These are phyloP conservation scores for Dromius quadrimaculatus DNA, from an alignment of 2,888 invertebrate species.

Conservation along the genomic window DNA sequence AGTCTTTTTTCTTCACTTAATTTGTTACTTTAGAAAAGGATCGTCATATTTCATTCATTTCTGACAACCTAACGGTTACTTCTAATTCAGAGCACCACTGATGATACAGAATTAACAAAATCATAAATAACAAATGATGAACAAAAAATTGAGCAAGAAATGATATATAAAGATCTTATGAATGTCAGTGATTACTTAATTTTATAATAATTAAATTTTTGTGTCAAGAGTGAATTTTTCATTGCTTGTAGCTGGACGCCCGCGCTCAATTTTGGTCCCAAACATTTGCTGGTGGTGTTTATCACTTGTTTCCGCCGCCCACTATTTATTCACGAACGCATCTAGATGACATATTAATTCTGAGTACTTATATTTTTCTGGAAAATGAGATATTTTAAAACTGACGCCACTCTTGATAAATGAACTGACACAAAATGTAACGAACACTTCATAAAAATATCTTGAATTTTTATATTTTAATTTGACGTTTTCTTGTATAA, in stretches of 20 bases:
- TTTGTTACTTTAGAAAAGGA: conserved; percentile 25
- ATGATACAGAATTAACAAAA: conserved; percentile 30
- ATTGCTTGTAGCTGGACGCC: no score
- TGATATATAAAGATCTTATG: no score
- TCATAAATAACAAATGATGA: conserved; percentile 14
- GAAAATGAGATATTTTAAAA: conserved; percentile 44
- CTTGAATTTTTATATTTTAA: no score
- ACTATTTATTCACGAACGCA: conserved; percentile 40
- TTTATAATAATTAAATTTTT: neutral
- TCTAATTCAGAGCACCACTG: conserved; percentile 13
- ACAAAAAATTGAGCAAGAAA: no score
- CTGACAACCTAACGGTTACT: conserved; percentile 35
- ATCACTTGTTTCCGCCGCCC: conserved; percentile 50
- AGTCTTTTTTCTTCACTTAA: neutral
- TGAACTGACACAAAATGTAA: conserved; percentile 18
- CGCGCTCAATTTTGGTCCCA: conserved; percentile 42
- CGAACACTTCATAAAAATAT: no score
- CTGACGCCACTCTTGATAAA: conserved; percentile 17
- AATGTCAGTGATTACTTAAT: neutral
- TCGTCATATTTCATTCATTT: conserved; percentile 33
- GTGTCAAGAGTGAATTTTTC: no score
- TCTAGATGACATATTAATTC: conserved; percentile 48
- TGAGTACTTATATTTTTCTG: conserved; percentile 41
- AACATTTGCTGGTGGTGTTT: conserved; percentile 44
- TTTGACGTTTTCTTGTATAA: no score